Conservation (phyloP, 2,797 vertebrate species). For the Micrastur ruficollis region DNA sequence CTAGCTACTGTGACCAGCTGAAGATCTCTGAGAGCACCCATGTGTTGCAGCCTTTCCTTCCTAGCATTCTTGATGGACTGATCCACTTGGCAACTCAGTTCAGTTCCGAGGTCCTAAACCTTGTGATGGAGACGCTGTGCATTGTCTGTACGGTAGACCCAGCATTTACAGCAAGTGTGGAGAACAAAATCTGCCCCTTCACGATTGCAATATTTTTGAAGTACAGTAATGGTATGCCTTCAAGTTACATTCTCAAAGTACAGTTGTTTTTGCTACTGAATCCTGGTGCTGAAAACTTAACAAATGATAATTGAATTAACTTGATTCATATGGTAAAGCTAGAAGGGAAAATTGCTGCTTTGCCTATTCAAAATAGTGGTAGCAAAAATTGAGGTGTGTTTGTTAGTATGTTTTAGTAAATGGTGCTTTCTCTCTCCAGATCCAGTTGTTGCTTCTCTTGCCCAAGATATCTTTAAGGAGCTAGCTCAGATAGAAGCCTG, state of each 20-base stretch:
- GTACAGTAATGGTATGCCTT: conserved; percentile 91
- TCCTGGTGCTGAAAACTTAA: not conserved
- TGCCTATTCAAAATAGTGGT: not conserved
- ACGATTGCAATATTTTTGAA: conserved; percentile 98
- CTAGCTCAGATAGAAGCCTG: conserved; percentile 96
- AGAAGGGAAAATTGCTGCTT: not conserved
- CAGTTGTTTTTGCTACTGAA: not conserved
- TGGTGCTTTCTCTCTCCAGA: conserved; percentile 76
- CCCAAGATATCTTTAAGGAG: conserved; percentile 98
- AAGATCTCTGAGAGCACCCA: conserved; percentile 95
- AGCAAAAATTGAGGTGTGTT: not conserved
- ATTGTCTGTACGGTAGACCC: conserved; percentile 97
- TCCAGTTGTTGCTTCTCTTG: conserved; percentile 95
- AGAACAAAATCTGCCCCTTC: conserved; percentile 97
- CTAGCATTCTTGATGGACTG: conserved; percentile 92
- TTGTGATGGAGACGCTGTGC: conserved; percentile 98
- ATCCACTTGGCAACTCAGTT: conserved; percentile 97
- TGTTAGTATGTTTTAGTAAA: conserved; percentile 5
- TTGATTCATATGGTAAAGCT: not conserved
- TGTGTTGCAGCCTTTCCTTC: conserved; percentile 93
- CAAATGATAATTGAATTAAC: not conserved
- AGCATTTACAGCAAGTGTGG: conserved; percentile 89
- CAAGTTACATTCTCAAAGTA: not conserved
- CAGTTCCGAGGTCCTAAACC: conserved; percentile 95
- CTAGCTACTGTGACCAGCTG: conserved; percentile 96